phyloP scores from a whole-genome alignment of 2,113 vertebrate genomes.

The Ia io region DNA sequence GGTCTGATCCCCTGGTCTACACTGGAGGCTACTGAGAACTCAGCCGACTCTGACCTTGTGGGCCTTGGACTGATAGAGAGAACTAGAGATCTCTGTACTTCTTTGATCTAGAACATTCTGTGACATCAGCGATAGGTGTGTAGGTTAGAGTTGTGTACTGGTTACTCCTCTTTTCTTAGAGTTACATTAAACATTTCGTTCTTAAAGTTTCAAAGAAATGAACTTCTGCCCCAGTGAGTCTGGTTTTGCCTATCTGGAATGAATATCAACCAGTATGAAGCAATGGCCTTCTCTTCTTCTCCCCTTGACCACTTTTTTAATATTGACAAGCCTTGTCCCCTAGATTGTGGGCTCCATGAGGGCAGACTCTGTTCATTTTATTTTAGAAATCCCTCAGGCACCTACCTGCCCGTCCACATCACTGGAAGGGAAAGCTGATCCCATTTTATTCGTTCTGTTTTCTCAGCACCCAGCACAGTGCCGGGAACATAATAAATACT shows the following conservation, averaged over 20 bases:
- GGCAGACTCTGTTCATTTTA: neutral
- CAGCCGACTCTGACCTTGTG: neutral
- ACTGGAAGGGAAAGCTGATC: neutral
- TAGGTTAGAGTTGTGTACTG: neutral
- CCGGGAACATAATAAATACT: neutral
- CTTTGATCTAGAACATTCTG: neutral
- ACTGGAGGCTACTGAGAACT: neutral
- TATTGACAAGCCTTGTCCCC: neutral
- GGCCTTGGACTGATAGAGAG: neutral
- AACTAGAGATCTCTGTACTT: neutral
- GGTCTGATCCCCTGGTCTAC: neutral
- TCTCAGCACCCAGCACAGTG: neutral
- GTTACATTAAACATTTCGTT: neutral
- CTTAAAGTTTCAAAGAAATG: neutral
- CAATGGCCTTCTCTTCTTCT: neutral
- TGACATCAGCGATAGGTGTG: neutral
- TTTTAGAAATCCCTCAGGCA: neutral
- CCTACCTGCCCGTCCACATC: neutral
- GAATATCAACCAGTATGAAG: neutral
- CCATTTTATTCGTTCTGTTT: neutral
- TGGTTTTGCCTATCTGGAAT: neutral
- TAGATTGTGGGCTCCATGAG: neutral
- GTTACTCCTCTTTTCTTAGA: neutral
- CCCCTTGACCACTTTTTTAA: neutral
- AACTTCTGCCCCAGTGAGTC: neutral